These are phyloP conservation scores for Cyclophora albipunctata DNA, from an alignment of 2,888 invertebrate genomes.

Conservation along the genomic window DNA sequence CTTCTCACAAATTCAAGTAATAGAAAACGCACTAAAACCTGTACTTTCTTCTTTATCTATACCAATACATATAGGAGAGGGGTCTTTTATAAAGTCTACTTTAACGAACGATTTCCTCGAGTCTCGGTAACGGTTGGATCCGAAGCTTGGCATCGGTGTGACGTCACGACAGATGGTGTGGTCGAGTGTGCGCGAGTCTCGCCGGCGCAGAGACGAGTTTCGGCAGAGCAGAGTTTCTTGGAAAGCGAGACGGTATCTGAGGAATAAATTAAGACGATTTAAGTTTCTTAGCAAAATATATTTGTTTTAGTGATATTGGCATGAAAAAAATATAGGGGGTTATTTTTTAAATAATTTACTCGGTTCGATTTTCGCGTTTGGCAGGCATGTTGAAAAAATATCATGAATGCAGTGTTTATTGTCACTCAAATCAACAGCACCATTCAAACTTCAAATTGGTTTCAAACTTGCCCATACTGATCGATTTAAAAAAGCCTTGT, in stretches of 20 bases:
- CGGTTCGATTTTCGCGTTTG: no score
- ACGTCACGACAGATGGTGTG: constrained; percentile 73
- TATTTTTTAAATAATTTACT: no score
- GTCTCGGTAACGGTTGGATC: constrained; percentile 34
- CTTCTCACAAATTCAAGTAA: constrained; percentile 18
- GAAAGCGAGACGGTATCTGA: constrained; percentile 86
- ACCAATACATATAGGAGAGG: constrained; percentile 40
- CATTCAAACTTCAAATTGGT: no score
- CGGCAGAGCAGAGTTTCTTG: constrained; percentile 81
- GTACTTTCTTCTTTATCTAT: constrained; percentile 25
- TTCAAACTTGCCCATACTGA: no score
- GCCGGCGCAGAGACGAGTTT: constrained; percentile 37
- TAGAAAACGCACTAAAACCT: constrained; percentile 30
- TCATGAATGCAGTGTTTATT: no score
- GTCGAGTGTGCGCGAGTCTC: constrained; percentile 60
- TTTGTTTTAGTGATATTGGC: no score
- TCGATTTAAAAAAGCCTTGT: no score
- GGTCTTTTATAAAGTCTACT: constrained; percentile 52
- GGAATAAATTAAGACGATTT: constrained; percentile 32
- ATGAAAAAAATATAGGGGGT: no score
- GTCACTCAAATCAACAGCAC: no score
- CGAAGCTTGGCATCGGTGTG: constrained; percentile 42
- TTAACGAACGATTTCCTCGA: constrained; percentile 46
- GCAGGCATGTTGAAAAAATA: no score
- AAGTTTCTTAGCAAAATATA: no score